Evolutionary conservation across 2,113 vertebrate genomes (phyloP).

Genomic region (Rhabdomys dilectus): DNA sequence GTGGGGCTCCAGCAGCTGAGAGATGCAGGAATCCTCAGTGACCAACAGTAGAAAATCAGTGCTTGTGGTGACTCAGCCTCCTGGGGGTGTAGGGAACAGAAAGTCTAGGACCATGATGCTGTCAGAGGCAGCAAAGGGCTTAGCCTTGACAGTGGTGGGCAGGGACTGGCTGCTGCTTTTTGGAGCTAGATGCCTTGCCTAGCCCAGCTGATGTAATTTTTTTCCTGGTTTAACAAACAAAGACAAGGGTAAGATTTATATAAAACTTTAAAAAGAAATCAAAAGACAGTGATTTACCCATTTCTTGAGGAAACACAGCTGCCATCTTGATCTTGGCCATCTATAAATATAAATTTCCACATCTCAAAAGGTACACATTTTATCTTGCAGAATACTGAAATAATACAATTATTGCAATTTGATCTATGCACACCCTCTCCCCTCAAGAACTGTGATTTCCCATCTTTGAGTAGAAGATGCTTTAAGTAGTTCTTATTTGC

Average conservation of each 20-base stretch:
- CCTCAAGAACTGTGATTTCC: background rate
- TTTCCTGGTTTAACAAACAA: background rate
- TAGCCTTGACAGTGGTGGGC: background rate
- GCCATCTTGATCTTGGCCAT: fast-evolving
- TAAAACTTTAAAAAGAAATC: background rate
- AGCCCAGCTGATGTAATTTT: background rate
- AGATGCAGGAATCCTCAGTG: background rate
- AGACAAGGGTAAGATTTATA: fast-evolving
- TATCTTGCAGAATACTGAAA: background rate
- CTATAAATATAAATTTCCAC: background rate
- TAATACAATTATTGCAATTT: background rate
- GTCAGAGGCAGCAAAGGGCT: background rate
- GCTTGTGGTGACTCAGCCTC: background rate
- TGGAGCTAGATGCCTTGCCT: fast-evolving
- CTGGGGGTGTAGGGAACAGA: background rate
- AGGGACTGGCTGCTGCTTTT: too few relatives aligned
- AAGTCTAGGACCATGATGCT: fast-evolving
- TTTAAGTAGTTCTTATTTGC: background rate
- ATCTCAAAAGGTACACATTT: fast-evolving
- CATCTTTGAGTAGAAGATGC: background rate
- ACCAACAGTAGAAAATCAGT: background rate
- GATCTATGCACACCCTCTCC: background rate
- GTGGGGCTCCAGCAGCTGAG: background rate
- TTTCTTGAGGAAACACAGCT: fast-evolving
- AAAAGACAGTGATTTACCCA: fast-evolving